Base-by-base conservation (phyloP, 2,113 vertebrate genomes). In the Lampris megalopsis region DNA sequence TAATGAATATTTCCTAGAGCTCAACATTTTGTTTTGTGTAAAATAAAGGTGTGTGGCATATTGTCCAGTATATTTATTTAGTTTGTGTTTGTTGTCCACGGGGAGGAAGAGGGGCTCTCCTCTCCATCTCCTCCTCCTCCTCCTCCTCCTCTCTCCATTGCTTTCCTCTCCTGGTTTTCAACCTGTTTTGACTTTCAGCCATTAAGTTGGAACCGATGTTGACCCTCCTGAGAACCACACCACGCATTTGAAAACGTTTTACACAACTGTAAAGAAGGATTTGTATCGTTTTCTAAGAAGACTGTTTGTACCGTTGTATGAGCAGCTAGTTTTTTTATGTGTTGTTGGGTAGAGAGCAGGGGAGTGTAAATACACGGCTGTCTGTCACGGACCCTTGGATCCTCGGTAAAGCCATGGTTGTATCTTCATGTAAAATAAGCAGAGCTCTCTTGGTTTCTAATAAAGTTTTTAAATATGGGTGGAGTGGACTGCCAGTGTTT, bases 51-150 rank as follows among this genome's bases (percentile, higher is more conserved):
- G 95, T 96, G 95, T 96, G 24, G 95, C 95, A 93, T 95, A 95
- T 96, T 96, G 96, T 96, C 96, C 96, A 97, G 96, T 97, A 96
- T 97, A 98, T 97, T 97, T 97, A 97, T 97, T 97, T 95, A 96
- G 96, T 95, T 94, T 90, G 95, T 95, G 95, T 53, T 53, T n/a
- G 50, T 53, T 53, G 5, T 53, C 10, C 3, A 24, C 11, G 50
- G 50, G 50, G 50, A 13, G 50, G 50, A 13, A 13, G 50, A 13
- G 50, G 50, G 50, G 50, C 56, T 37, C 56, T 37, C 35, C 9
- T 1, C 54, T 10, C 36, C 24, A 1, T 57, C 24, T 35, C 57
- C 53, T 45, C 7, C 5, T 73, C 4, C 56, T 37, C 5, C 13
- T 9, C 5, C 56, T 7, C 38, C 56, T 58, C 35, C 56, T 37